These are phyloP conservation scores for Anthopleura sola DNA, from an alignment of 64 coral and sea anemone species.

Conservation along the genomic window DNA sequence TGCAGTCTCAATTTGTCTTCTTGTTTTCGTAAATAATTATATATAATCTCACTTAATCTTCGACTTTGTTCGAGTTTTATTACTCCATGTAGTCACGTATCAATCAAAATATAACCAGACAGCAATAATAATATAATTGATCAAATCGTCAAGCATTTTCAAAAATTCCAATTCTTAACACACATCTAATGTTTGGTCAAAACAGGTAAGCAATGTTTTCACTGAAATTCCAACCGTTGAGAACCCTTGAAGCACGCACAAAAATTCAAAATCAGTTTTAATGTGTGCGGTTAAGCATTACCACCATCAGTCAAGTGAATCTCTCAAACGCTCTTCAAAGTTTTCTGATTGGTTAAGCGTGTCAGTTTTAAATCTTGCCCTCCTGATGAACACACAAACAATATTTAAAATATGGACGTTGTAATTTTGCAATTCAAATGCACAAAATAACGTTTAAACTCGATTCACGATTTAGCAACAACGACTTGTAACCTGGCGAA, in stretches of 20 bases:
- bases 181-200: background rate
- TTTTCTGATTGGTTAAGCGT: background rate
- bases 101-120: background rate
- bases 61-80: background rate
- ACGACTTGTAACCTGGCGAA: background rate
- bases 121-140: background rate
- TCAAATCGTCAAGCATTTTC: too few relatives aligned
- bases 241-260: background rate
- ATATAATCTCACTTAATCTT: constrained; percentile 6
- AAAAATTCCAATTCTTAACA: background rate
- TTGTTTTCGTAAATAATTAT: background rate
- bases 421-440: constrained; percentile 4
- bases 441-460: background rate
- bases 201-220: background rate
- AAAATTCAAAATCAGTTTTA: background rate
- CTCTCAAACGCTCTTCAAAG: background rate
- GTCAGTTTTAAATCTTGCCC: constrained; percentile 7
- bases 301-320: background rate
- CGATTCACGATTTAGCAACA: background rate
- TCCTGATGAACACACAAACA: background rate
- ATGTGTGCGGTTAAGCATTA: constrained; percentile 4
- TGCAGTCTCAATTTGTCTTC: background rate
- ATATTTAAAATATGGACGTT: background rate
- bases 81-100: background rate
- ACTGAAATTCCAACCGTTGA: background rate